Percentiles rank a stretch among this genome's conserved stretches.
These are phyloP conservation scores for Tympanoctomys barrerae DNA, from an alignment of 2,797 vertebrate genomes.

Conservation along the genomic window DNA sequence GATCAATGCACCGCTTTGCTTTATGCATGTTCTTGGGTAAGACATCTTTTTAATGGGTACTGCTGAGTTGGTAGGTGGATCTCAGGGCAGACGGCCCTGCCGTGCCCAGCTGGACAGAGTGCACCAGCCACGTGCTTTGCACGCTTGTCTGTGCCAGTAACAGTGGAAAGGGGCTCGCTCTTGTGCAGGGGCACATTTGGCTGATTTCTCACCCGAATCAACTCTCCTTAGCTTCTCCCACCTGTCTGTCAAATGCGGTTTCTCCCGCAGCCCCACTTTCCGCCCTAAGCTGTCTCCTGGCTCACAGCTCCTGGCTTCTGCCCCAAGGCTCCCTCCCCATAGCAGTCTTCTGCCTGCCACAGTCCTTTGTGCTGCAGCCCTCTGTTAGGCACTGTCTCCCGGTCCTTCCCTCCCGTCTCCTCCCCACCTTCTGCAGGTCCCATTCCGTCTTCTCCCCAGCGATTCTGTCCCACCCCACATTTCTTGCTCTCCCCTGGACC, in stretches of 20 bases:
- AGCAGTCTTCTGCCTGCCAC: neutral
- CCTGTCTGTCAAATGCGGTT: neutral
- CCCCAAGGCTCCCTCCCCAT: neutral
- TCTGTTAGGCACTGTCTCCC: neutral
- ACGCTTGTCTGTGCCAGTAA: neutral
- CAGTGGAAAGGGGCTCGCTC: neutral
- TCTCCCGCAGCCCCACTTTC: neutral
- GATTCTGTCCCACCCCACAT: neutral
- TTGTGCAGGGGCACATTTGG: neutral
- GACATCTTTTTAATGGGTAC: neutral
- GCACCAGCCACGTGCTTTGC: neutral
- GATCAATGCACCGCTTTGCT: neutral
- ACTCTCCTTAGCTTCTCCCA: neutral
- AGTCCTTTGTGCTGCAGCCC: neutral
- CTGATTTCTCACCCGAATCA: neutral
- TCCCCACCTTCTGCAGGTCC: neutral
- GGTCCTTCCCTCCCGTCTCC: neutral
- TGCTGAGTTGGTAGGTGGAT: neutral
- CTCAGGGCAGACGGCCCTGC: neutral
- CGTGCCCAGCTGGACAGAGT: neutral
- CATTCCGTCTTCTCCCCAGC: neutral
- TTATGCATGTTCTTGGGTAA: no score
- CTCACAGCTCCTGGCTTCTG: neutral
- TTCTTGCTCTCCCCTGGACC: neutral
- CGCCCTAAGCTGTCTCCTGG: neutral